Evolutionary conservation across 2,888 invertebrate species (phyloP), one percentile per base, ranked within the genome.

Genomic region (Odontomyia ornata): DNA sequence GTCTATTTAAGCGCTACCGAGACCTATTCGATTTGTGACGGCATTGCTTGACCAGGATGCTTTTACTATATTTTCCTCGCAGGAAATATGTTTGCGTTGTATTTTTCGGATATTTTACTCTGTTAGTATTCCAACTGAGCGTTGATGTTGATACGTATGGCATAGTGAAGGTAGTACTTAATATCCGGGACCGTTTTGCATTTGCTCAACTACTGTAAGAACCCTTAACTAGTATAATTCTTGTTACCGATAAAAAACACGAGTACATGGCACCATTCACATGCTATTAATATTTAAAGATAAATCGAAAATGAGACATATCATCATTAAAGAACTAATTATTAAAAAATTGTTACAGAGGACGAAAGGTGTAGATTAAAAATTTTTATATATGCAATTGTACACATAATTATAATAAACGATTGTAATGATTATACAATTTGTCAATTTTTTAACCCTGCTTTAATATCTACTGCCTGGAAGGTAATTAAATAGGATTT

Each of bases 1-100:
- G 25, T 23, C 43, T 43, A 56, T 21, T 60, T 73, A 27, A 73
- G 73, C 57, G 73, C 73, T 73, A 57, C 73, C 73, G 73, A 52
- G 73, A 73, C 73, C 73, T 73, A 60, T 23, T 47, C 56, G 30
- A 25, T 56, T 72, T 65, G 36, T 13, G 21, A 67, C 67, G 64
- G 64, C 27, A 69, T 25, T 69, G 23, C 47, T 36, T 18, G 23
- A 43, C 18, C 27, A 60, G 13, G 4, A 52, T 52, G 52, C 52
- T 4, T 13, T 52, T 52, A n/a, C 15, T 9, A 9, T 13, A 36
- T 9, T 5, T 36, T 36, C 3, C n/a, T n/a, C n/a, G n/a, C n/a
- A 36, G 9, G 3, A 36, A 3, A 36, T 36, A 36, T 36, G 36
- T 36, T 36, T 36, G 36, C 3, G 3, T 52, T 52, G 52, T 18